Evolutionary conservation across 1,140 invertebrate genomes (phyloP).

Genomic region (Oncopeltus fasciatus): DNA sequence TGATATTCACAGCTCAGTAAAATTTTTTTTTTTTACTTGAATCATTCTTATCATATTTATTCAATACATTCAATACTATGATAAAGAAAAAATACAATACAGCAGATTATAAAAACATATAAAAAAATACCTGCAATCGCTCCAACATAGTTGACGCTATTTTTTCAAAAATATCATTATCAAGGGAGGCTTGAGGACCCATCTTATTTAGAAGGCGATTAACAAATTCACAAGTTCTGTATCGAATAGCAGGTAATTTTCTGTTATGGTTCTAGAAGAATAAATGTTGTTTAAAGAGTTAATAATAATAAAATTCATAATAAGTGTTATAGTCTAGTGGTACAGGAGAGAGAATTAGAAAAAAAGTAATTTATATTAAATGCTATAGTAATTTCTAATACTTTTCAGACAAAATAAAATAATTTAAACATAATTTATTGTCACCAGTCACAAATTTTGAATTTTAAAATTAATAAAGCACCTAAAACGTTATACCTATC

Average conservation of each 20-base stretch:
- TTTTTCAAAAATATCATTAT: slow-evolving; percentile 57
- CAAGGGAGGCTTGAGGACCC: slow-evolving; percentile 58
- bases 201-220: slow-evolving; percentile 55
- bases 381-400: neutral
- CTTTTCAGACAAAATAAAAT: neutral
- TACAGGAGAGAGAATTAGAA: neutral
- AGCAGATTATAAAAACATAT: too few relatives aligned
- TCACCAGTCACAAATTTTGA: too few relatives aligned
- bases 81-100: too few relatives aligned
- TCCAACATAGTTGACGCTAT: slow-evolving; percentile 54
- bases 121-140: slow-evolving; percentile 37
- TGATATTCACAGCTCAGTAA: too few relatives aligned
- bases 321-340: neutral
- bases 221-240: slow-evolving; percentile 57
- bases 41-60: too few relatives aligned
- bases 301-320: slow-evolving; percentile 1
- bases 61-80: too few relatives aligned
- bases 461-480: too few relatives aligned
- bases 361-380: neutral
- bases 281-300: slow-evolving; percentile 1
- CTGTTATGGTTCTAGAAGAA: slow-evolving; percentile 39
- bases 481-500: too few relatives aligned
- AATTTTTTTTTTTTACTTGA: too few relatives aligned
- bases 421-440: too few relatives aligned
- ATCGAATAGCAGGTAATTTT: slow-evolving; percentile 45